phyloP scores from a whole-genome alignment of 2,113 vertebrate genomes.

The Pseudonaja textilis region DNA sequence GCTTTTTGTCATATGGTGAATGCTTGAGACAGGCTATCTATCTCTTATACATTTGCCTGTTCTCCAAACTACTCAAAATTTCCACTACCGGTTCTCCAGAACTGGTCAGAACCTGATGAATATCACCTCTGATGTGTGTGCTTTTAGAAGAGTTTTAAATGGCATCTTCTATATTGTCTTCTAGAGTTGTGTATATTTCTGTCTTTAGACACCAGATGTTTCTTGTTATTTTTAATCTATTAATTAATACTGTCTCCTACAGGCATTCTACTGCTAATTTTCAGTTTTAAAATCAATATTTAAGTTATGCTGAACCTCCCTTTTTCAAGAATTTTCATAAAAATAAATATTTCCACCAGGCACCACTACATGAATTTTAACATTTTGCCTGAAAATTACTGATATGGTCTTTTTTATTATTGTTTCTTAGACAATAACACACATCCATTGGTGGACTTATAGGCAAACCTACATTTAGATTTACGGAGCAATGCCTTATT shows the following conservation, averaged over 20 bases:
- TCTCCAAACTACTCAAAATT: no score
- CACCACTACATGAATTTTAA: background rate
- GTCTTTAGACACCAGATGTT: constrained; percentile 46
- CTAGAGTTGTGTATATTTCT: constrained; percentile 31
- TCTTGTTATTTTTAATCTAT: constrained; percentile 54
- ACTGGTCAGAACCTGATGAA: no score
- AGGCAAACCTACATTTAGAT: background rate
- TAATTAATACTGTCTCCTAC: background rate
- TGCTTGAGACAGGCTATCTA: constrained; percentile 48
- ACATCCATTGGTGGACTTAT: background rate
- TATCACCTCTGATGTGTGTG: constrained; percentile 17
- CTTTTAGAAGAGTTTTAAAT: constrained; percentile 32
- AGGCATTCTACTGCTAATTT: background rate
- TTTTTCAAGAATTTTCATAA: background rate
- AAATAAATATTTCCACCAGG: background rate
- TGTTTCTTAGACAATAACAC: background rate
- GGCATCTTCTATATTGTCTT: constrained; percentile 30
- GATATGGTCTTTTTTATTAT: background rate
- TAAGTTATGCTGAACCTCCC: background rate
- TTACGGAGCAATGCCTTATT: background rate
- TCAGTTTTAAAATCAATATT: background rate
- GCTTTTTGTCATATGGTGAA: constrained; percentile 45
- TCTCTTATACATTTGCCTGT: constrained; percentile 24
- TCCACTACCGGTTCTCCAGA: no score
- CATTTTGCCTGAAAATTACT: background rate